Evolutionary conservation across 2,888 invertebrate species (phyloP), one percentile per base, ranked within the genome.

Genomic region (Nymphalis polychloros): DNA sequence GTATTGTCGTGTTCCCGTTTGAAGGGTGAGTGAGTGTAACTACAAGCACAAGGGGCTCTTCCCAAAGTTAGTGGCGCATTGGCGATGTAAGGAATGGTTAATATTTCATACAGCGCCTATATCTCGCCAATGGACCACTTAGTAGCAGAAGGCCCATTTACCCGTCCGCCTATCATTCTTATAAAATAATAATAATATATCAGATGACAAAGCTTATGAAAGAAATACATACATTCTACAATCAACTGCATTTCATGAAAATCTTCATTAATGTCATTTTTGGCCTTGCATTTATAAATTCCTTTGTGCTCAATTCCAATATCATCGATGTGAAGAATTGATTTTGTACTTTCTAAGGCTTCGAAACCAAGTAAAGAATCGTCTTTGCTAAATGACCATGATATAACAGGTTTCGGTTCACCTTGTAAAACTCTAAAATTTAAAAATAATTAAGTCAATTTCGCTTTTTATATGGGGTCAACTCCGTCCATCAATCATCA

Each of bases 331-430:
- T 41, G 50, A 23, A 47, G 47, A 17, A 84, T 61, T 13, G 64
- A 13, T 6, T 81, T 8, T 1, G 63, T 72, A 4, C 78, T 77
- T 10, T 48, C 16, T 8, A 80, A 55, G 4, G 57, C 31, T 10
- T 17, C 53, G 60, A 71, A 75, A 1, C 47, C 52, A 1, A 35
- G 31, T 10, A 67, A 57, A 52, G n/a, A 13, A 19, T 48, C 59
- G 0, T 61, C 23, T 1, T 60, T 48, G 47, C 71, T 72, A 62
- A 76, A 80, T 46, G 46, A 76, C 87, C 87, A 87, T 7, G 49
- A 13, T 1, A 85, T 70, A 1, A n/a, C 23, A 48, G 71, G 69
- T 2, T 48, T 35, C 8, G 71, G 71, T 17, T 47, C 48, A 31
- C 71, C 71, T 57, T 46, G 31, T 19, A 48, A 27, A n/a, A 72